Conservation (phyloP, 2,113 vertebrate genomes). For the Archilochus colubris region DNA sequence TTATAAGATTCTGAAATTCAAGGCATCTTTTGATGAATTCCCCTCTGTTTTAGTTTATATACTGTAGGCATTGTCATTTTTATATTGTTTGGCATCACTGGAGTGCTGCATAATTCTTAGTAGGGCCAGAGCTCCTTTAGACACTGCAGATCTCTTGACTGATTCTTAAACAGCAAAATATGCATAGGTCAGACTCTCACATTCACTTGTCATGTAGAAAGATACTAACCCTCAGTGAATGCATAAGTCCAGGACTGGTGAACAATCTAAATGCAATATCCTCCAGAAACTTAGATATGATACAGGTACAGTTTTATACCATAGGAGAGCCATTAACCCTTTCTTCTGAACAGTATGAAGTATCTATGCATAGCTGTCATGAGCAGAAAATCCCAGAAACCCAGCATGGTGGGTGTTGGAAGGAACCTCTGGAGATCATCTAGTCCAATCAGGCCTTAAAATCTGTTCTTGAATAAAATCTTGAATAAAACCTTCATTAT, state of each 20-base stretch:
- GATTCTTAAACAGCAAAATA: background rate
- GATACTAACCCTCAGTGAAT: background rate
- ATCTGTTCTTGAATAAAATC: no score
- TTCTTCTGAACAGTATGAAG: background rate
- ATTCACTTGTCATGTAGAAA: background rate
- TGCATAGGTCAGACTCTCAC: background rate
- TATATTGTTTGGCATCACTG: background rate
- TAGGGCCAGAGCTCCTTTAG: background rate
- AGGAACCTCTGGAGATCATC: no score
- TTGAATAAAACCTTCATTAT: background rate
- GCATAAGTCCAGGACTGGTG: background rate
- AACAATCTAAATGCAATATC: background rate
- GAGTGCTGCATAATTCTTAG: background rate
- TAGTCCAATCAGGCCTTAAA: no score
- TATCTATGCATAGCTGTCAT: background rate
- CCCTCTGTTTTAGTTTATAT: background rate
- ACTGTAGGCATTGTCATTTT: background rate
- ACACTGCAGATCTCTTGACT: background rate
- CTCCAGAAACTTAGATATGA: background rate
- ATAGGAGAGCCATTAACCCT: background rate
- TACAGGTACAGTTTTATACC: background rate
- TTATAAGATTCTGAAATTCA: background rate
- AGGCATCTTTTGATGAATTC: background rate
- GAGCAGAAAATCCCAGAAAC: background rate
- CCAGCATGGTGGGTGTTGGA: no score